Conservation (phyloP, 2,888 invertebrate genomes). For the Oasisia sp. region DNA sequence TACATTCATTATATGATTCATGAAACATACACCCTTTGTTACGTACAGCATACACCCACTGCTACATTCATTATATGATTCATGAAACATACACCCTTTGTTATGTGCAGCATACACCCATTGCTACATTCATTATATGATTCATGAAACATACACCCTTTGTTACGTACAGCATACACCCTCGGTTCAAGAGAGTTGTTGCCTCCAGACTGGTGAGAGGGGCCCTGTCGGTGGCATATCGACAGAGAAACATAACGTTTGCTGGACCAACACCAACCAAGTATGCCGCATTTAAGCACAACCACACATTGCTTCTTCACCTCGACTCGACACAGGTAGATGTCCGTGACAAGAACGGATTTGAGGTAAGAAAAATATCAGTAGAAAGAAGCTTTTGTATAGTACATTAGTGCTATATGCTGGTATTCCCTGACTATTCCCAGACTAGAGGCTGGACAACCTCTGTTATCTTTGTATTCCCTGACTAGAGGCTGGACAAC, state of each 20-base stretch:
- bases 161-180: constrained; percentile 32
- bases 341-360: constrained; percentile 39
- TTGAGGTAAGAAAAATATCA: constrained; percentile 40
- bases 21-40: too few relatives aligned
- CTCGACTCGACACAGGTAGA: constrained; percentile 34
- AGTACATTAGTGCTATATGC: too few relatives aligned
- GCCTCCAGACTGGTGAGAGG: constrained; percentile 50
- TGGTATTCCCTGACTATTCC: too few relatives aligned
- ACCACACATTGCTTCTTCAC: constrained; percentile 7
- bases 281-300: constrained; percentile 19
- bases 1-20: too few relatives aligned
- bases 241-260: constrained; percentile 39
- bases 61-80: too few relatives aligned
- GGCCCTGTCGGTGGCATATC: constrained; percentile 51
- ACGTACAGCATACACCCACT: too few relatives aligned
- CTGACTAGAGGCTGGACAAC: too few relatives aligned
- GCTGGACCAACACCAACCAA: constrained; percentile 50
- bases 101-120: neutral
- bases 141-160: neutral
- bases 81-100: too few relatives aligned
- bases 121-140: neutral
- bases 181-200: constrained; percentile 54
- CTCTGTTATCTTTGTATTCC: too few relatives aligned
- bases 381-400: too few relatives aligned
- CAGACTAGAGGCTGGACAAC: too few relatives aligned